Base-by-base conservation (phyloP, 2,113 vertebrate genomes). In the Empidonax traillii region DNA sequence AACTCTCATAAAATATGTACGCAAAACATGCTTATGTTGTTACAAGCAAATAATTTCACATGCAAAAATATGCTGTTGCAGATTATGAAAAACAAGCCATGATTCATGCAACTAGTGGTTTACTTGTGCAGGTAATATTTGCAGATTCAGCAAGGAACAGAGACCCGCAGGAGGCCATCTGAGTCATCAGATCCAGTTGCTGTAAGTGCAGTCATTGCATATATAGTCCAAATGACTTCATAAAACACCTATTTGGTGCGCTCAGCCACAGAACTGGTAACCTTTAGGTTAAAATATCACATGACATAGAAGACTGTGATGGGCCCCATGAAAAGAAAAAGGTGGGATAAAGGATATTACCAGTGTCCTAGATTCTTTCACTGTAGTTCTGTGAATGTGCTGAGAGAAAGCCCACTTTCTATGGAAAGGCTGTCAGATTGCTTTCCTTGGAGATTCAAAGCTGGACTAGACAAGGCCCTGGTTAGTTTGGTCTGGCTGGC, bases 51-150 rank as follows among this genome's bases (percentile, higher is more conserved):
- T 94, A 79, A 87, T 95, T 96, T 94, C 74, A 94, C 66, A 97
- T 96, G 90, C 85, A 93, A 94, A 97, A 96, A 93, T 91, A 91
- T 89, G 77, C 87, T 85, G 23, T 76, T 91, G 37, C 24, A 92
- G 73, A 66, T 53, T 73, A 85, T 91, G 66, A 94, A 89, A 96
- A 93, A 89, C 74, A 91, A 93, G 41, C 69, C 87, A 87, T 85
- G 89, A 73, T 68, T 96, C 74, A 81, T 82, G 18, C 51, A 76
- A 79, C 49, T 46, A 15, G 1, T 66, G 44, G 51, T 69, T 95
- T 90, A 74, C 37, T 88, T 85, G 41, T 62, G 37, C 66, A 62
- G 84, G 68, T 72, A 76, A 65, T 94, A 85, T 86, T 83, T 91
- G 63, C 73, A 87, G 61, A 69, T 89, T 87, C 73, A 65, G 12